Conservation (phyloP, 2,888 invertebrate genomes). For the Acanthoscelides obtectus region DNA sequence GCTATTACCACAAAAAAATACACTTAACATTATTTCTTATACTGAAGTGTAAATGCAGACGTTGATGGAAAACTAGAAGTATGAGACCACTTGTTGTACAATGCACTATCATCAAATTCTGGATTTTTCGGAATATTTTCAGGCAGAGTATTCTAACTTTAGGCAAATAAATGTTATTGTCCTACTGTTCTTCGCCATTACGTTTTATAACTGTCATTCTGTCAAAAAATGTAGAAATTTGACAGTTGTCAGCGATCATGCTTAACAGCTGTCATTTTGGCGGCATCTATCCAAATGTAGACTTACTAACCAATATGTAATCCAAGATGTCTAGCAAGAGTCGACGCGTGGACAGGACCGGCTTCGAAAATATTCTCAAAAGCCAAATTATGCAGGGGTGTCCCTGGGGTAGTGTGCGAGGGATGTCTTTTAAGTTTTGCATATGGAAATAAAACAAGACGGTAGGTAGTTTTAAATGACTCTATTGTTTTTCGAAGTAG, state of each 20-base stretch:
- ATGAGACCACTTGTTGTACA: conserved; percentile 26
- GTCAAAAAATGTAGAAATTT: neutral
- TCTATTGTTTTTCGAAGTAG: too few species aligned
- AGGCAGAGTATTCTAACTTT: conserved; percentile 37
- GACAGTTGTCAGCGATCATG: neutral
- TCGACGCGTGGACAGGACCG: too few species aligned
- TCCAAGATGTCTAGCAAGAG: too few species aligned
- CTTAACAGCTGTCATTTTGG: neutral
- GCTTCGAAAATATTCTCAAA: too few species aligned
- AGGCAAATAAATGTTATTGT: conserved; percentile 46
- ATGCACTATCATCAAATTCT: conserved; percentile 15
- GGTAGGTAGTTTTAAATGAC: too few species aligned
- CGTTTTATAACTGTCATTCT: conserved; percentile 32
- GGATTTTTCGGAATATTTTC: conserved; percentile 21
- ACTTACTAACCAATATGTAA: too few species aligned
- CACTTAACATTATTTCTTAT: conserved; percentile 34
- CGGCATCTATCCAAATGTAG: neutral
- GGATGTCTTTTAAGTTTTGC: too few species aligned
- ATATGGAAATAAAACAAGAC: too few species aligned
- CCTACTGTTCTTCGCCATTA: conserved; percentile 47
- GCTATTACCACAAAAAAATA: conserved; percentile 37
- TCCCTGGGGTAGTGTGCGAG: too few species aligned
- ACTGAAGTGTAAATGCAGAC: conserved; percentile 32
- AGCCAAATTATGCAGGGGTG: too few species aligned
- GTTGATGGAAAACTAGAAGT: conserved; percentile 22